Base-by-base conservation (phyloP, 2,113 vertebrate genomes). In the Psammodynastes pulverulentus region DNA sequence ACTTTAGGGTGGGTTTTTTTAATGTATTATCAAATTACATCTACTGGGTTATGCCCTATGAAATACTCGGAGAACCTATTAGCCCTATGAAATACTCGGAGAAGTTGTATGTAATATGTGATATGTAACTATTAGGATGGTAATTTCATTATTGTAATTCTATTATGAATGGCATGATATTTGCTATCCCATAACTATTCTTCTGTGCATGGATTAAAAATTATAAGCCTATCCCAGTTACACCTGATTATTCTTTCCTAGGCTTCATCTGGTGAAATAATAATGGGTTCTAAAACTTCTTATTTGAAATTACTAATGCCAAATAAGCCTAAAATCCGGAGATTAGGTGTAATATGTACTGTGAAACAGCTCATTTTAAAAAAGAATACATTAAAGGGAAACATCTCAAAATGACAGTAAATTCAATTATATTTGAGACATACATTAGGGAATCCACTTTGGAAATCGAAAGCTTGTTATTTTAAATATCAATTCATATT, bases 51-150 rank as follows among this genome's bases (percentile, higher is more conserved):
- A 93, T 96, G 90, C 93, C 12, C 84, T 92, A 86, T 39, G 90
- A 96, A 95, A 96, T n/a, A 86, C 79, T 84, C 93, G 15, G 0
- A 94, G 94, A 95, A 89, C n/a, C n/a, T n/a, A n/a, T 96, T 93
- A 96, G 90, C 93, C 12, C 84, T 92, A 86, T 39, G 90, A 96
- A 95, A 96, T n/a, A 86, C 79, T 84, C 93, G 15, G 0, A 94
- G 94, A 95, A 89, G 48, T 46, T 92, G 92, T 89, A 88, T 72
- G 91, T 92, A 91, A 93, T 48, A 29, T 34, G 87, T 87, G 84
- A 90, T 91, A 72, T 93, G 88, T 91, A 95, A 89, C 89, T 89
- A 95, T 91, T 13, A 34, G 4, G 26, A 91, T 84, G 88, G 9
- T 4, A 90, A 96, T 94, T 95, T 94, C 94, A 58, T 88, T 23